Base-by-base conservation (phyloP, 1,140 invertebrate species). In the Aphaenogaster floridana region DNA sequence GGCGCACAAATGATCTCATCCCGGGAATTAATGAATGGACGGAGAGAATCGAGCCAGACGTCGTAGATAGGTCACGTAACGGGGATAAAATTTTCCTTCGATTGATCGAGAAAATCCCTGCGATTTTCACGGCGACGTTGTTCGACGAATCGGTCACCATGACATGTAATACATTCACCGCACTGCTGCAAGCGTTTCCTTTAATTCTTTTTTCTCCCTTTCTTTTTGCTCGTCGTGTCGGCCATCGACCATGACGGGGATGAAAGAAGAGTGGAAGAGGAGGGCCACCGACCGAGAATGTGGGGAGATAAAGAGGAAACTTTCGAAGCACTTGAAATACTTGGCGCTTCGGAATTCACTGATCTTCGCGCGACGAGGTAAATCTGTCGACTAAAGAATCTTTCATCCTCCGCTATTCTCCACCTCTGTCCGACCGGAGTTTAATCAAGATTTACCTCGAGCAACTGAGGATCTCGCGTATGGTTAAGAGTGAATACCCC, bases 241-340 rank as follows among this genome's bases (percentile, higher is more conserved):
- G 28, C 39, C 83, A 66, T 39, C 64, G 77, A 71, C 63, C 63
- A 50, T 76, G 54, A 86, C 52, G 85, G 42, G 59, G 52, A 72
- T 59, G 74, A 79, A 84, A 59, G 42, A 45, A n/a, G 50, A 63
- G 13, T 15, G 5, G 39, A 57, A n/a, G 6, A 39, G 9, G 6
- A 39, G 9, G 39, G 9, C 50, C 36, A 78, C 15, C 59, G 50
- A 68, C 50, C 63, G 64, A 86, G 85, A 90, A 39, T 45, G 64
- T 39, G 52, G 64, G 59, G 50, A 81, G 66, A 54, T 87, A 92
- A 69, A 61, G 81, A 86, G 61, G 74, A 77, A 92, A 92, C 68
- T 92, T 92, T 91, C 79, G 54, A 86, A 91, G 78, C 87, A 86
- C 80, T 89, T 69, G 76, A 83, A 90, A 84, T 69, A 91, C 86